phyloP scores from a whole-genome alignment of 2,888 invertebrate species.

The Micoletzkya japonica region DNA sequence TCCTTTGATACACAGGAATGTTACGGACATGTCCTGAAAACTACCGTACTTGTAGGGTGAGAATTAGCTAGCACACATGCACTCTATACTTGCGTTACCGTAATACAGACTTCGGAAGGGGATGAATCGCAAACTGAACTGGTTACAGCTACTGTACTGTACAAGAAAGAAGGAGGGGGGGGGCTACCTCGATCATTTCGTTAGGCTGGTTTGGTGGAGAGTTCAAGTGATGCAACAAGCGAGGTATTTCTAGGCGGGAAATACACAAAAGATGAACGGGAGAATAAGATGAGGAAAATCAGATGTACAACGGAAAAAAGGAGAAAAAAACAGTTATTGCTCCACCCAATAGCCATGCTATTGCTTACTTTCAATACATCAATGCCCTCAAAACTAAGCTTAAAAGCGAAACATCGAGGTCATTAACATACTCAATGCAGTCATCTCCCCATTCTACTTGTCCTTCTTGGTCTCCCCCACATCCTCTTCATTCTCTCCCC shows the following conservation, averaged over 20 bases:
- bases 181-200: background rate
- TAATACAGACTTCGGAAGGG: background rate
- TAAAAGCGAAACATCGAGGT: too few relatives aligned
- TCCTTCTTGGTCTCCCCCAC: conserved; percentile 28
- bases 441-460: conserved; percentile 5
- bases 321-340: too few relatives aligned
- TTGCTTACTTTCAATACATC: too few relatives aligned
- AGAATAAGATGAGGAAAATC: too few relatives aligned
- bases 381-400: too few relatives aligned
- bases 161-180: background rate
- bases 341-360: too few relatives aligned
- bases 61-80: background rate
- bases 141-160: background rate
- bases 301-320: too few relatives aligned
- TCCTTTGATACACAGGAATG: too few relatives aligned
- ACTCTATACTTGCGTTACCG: conserved; percentile 15
- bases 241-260: background rate
- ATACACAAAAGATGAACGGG: background rate
- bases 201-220: background rate
- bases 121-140: conserved; percentile 4
- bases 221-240: background rate
- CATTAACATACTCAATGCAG: too few relatives aligned
- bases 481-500: conserved; percentile 36
- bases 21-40: too few relatives aligned
- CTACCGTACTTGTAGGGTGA: conserved; percentile 1